phyloP scores from a whole-genome alignment of 2,113 vertebrate genomes.

The Ginglymostoma cirratum region DNA sequence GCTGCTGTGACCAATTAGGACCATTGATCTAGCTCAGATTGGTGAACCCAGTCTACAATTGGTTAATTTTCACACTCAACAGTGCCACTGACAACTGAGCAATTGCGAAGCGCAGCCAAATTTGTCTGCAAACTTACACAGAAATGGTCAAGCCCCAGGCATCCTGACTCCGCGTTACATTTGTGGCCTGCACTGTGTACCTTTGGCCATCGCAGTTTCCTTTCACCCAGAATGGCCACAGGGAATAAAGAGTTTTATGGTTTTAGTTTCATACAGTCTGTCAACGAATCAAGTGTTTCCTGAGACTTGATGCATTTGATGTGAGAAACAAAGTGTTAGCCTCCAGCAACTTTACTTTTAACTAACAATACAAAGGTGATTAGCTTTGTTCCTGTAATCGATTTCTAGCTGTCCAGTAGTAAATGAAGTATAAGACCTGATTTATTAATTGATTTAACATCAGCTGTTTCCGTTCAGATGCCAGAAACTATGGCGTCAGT shows the following conservation, averaged over 20 bases:
- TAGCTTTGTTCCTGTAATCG: neutral
- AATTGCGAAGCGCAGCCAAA: neutral
- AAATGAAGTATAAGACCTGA: conserved; percentile 2
- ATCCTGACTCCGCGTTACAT: neutral
- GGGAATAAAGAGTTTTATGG: neutral
- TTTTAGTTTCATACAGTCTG: neutral
- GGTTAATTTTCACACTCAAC: neutral
- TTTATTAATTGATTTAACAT: neutral
- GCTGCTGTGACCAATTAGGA: too few species aligned
- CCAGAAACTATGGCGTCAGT: neutral
- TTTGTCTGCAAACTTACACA: neutral
- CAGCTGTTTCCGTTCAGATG: neutral
- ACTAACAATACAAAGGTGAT: neutral
- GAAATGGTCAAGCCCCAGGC: neutral
- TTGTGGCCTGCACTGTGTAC: neutral
- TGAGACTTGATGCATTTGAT: neutral
- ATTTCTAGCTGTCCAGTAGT: neutral
- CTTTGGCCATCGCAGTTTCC: neutral
- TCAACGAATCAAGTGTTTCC: neutral
- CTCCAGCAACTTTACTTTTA: neutral
- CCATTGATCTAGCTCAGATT: too few species aligned
- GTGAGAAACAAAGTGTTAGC: neutral
- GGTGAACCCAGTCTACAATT: too few species aligned
- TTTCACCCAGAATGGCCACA: neutral
- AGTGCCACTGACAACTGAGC: neutral